Evolutionary conservation across 2,113 vertebrate species (phyloP).

Genomic region (Redunca redunca): DNA sequence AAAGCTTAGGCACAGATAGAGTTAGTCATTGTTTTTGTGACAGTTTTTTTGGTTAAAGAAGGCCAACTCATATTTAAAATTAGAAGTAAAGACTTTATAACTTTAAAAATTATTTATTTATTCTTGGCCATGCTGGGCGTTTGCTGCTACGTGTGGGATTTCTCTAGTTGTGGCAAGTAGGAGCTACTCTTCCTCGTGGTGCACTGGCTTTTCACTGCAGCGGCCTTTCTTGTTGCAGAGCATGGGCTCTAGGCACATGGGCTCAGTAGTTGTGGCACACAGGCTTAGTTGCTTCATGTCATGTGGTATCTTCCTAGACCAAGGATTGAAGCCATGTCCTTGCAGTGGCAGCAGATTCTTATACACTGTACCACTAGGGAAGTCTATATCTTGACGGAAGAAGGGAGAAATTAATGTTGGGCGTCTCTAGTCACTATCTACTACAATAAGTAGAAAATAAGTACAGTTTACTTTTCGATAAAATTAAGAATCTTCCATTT

Average conservation of each 20-base stretch:
- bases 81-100: neutral
- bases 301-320: neutral
- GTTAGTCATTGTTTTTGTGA: neutral
- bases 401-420: neutral
- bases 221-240: neutral
- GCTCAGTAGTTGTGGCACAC: neutral
- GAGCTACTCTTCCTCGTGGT: neutral
- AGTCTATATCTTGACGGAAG: neutral
- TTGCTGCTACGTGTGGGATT: accelerated
- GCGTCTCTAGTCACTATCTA: neutral
- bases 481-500: neutral
- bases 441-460: neutral
- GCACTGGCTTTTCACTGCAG: accelerated
- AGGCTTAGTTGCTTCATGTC: neutral
- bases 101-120: neutral
- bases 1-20: neutral
- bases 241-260: neutral
- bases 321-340: neutral
- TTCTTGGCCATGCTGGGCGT: neutral
- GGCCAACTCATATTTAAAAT: neutral
- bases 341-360: neutral
- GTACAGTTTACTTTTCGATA: neutral
- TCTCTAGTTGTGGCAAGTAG: neutral
- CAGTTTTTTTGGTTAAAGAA: neutral
- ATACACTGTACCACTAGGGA: neutral